Evolutionary conservation across 2,113 vertebrate genomes (phyloP).

Genomic region (Pteropus alecto): DNA sequence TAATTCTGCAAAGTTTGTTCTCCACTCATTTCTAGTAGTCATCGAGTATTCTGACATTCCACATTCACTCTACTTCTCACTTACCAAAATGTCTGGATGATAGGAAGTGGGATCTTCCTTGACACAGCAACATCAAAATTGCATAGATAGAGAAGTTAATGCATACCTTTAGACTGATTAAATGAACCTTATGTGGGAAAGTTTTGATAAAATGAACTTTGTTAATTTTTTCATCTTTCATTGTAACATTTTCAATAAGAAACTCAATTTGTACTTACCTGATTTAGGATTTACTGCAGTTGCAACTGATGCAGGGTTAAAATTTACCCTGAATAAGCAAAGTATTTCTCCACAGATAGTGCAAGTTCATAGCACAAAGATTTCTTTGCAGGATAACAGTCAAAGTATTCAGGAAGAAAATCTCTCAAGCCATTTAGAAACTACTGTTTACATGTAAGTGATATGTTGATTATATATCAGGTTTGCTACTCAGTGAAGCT

Average conservation of each 20-base stretch:
- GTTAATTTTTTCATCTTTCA: neutral
- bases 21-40: neutral
- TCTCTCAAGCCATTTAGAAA: neutral
- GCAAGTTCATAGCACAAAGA: neutral
- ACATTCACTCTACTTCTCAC: neutral
- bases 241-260: neutral
- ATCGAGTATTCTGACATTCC: neutral
- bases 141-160: neutral
- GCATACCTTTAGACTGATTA: neutral
- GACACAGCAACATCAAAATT: neutral
- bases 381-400: conserved; percentile 10
- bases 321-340: conserved; percentile 2
- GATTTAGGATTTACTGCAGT: neutral
- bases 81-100: neutral
- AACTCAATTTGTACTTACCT: neutral
- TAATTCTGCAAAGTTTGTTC: neutral
- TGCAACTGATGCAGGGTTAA: neutral
- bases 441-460: neutral
- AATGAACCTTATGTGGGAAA: neutral
- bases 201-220: neutral
- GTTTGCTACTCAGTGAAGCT: neutral
- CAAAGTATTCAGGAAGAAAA: neutral
- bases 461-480: neutral
- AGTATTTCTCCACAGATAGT: neutral
- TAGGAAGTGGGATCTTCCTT: neutral